Evolutionary conservation across 2,113 vertebrate species (phyloP), one percentile per base, ranked within the genome.

Genomic region (Gyps fulvus): DNA sequence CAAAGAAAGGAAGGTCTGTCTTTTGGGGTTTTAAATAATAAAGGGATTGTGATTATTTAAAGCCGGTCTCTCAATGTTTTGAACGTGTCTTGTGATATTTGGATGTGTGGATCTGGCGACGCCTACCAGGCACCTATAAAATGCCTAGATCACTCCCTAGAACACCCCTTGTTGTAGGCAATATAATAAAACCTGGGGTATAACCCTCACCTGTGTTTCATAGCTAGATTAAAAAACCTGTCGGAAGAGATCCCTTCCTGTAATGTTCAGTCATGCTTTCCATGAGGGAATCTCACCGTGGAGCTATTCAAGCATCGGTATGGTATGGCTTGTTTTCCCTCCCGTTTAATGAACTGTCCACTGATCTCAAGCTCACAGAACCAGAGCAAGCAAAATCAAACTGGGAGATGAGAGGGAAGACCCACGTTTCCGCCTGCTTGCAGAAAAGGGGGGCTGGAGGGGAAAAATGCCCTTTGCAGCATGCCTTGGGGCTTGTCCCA

Each of bases 1-100:
- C 54, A 91, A 86, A 97, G 89, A 96, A 92, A 95, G 55, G 47
- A 90, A 88, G 31, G 74, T 83, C 90, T 96, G 88, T 95, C 74
- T 95, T 95, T 63, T 26, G 31, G n/a, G 16, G 10, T 23, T 94
- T 95, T 55, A 82, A 96, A 89, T 95, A 93, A 94, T 77, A 91
- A 83, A 96, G 63, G 62, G 14, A 74, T 80, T 86, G 49, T 92
- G 83, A 95, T 95, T 93, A 88, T 92, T 88, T 92, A 92, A 95
- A 95, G 62, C 34, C 1, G 1, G 10, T 77, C 45, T 92, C n/a
- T 73, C 70, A 38, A 9, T 78, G 47, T 93, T 97, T 90, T 93
- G 74, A 95, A 76, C 0, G 0, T 1, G 0, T 83, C 47, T 90
- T 8, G 1, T 89, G 63, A 71, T 61, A 76, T 86, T 90, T 93